Evolutionary conservation across 2,888 invertebrate species (phyloP), one percentile per base, ranked within the genome.

Genomic region (Rhagophthalmus giganteus): DNA sequence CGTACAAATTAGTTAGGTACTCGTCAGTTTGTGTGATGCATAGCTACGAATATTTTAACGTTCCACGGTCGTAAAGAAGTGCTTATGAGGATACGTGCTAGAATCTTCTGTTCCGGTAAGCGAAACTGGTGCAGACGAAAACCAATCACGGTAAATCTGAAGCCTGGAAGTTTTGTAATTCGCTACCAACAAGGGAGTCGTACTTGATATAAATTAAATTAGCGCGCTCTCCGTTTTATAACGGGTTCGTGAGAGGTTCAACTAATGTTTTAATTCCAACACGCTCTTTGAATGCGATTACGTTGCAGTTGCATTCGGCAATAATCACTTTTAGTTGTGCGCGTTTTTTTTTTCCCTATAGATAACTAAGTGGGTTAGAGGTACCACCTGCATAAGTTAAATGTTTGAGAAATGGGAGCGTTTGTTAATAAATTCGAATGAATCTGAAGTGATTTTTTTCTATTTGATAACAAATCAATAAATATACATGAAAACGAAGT

Each of bases 131-230:
- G 40, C 33, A 50, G 50, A 54, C 54, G 41, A 54, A 55, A 57
- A 48, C 53, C 48, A 54, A 48, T 48, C 42, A 48, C 48, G 44
- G 53, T 54, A 54, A 54, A 54, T 48, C 53, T 48, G 39, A 54
- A 48, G 53, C 44, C 48, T 48, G 34, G 44, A 52, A 54, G 48
- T 54, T 54, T 54, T 44, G 53, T 54, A 54, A 54, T 48, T 54
- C 41, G 42, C 53, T 44, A 44, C 42, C 53, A 54, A 54, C 53
- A 44, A 48, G 53, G 53, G 53, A 54, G 44, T 47, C 47, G 53
- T 48, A 54, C 53, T 54, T 48, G 53, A 54, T 54, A 47, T 54
- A 54, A 54, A 54, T 54, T 54, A 54, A 54, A 54, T 54, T 54
- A 54, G 47, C 48, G 34, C 32, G 16, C 34, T 48, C 48, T 54